Evolutionary conservation across 2,113 vertebrate genomes (phyloP), one percentile per base, ranked within the genome.

Genomic region (Grus americana): DNA sequence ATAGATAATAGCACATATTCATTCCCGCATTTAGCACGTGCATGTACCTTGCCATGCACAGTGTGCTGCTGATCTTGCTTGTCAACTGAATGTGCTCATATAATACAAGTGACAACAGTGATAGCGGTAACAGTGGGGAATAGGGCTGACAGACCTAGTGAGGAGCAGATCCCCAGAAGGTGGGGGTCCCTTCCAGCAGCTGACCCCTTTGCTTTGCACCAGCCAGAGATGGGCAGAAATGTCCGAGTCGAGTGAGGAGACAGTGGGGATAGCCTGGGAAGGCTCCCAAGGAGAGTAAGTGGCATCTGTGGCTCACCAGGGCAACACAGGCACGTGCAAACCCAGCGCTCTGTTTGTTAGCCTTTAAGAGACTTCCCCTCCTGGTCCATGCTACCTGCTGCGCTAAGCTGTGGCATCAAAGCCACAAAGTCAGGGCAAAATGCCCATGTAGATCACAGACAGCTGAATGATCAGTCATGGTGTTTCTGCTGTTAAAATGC

Each of bases 1-100:
- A 92, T 32, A 93, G 86, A 81, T 88, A 95, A 93, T 68, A 95
- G 30, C 44, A 74, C n/a, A 44, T 79, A 74, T 86, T 93, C 83
- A 88, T 80, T 47, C 86, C 47, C 2, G 3, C 68, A 36, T 92
- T 95, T 92, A 94, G 63, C 58, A 74, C 0, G 3, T 81, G 47
- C 16, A 10, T 26, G 47, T 91, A 59, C 47, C 47, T 88, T 78
- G 52, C 75, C 79, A 68, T 42, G 73, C 83, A 81, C 57, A 88
- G 63, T 46, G 44, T 93, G 92, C 26, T 63, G 75, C 79, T 83
- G 86, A 81, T 96, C 83, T 88, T 47, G 46, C 42, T 62, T 94
- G 86, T 91, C 82, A 83, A 57, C 12, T 26, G 57, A 86, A 74
- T 42, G 22, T 0, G 0, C 20, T 92, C 26, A 17, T 74, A 74